Evolutionary conservation across 2,888 invertebrate genomes (phyloP).

Genomic region (Callyntrura guangdongensis): DNA sequence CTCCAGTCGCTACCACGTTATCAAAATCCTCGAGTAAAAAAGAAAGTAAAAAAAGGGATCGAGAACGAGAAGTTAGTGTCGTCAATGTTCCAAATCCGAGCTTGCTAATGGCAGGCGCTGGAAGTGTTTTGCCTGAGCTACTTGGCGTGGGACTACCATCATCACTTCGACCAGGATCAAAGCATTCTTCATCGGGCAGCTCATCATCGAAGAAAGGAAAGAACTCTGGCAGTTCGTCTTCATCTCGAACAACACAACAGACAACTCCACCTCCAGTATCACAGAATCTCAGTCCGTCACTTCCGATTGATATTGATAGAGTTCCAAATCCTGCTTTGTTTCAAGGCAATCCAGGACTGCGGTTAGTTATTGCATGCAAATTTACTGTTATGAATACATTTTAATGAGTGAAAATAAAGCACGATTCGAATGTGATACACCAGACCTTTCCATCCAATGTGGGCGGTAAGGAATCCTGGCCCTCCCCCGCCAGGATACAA

Average conservation of each 20-base stretch:
- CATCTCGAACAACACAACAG: constrained; percentile 63
- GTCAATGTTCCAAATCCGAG: constrained; percentile 70
- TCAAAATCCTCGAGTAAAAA: constrained; percentile 59
- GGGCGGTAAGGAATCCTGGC: constrained; percentile 79
- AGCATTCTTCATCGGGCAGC: not conserved
- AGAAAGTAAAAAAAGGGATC: no score
- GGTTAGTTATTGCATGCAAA: constrained; percentile 70
- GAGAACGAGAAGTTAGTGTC: constrained; percentile 28
- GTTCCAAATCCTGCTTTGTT: constrained; percentile 80
- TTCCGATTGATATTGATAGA: constrained; percentile 80
- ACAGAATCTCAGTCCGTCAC: constrained; percentile 73
- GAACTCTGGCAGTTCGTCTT: constrained; percentile 43
- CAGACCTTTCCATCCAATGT: constrained; percentile 82
- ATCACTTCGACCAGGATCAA: constrained; percentile 29
- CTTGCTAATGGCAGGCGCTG: constrained; percentile 35
- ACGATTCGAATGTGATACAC: not conserved
- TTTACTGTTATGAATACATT: no score
- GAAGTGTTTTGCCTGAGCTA: constrained; percentile 69
- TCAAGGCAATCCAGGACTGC: constrained; percentile 79
- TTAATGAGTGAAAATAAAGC: constrained; percentile 4
- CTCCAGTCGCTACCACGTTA: constrained; percentile 67
- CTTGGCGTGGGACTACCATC: constrained; percentile 45
- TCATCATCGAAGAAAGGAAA: constrained; percentile 66
- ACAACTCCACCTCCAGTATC: constrained; percentile 69
- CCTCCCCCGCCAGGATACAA: constrained; percentile 77